Conservation (phyloP, 1,140 invertebrate species). For the Lysiphlebus fabarum region DNA sequence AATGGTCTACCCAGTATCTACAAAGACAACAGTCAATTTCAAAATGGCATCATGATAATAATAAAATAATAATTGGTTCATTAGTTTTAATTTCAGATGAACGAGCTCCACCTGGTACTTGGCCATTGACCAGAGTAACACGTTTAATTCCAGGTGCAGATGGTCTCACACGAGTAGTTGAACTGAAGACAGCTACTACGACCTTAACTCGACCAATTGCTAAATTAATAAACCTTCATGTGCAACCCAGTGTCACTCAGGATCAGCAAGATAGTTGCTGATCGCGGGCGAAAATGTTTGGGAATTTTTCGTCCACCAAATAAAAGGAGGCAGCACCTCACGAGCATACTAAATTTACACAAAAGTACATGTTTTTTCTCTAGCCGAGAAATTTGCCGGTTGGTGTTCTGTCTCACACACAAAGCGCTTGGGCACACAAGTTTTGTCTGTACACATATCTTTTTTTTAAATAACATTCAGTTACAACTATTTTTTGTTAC, state of each 20-base stretch:
- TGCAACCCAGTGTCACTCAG: not conserved
- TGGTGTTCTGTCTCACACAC: too few relatives aligned
- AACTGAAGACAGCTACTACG: slow-evolving; percentile 15
- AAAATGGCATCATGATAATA: slow-evolving; percentile 9
- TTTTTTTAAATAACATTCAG: too few relatives aligned
- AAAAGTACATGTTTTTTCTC: too few relatives aligned
- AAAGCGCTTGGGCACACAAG: too few relatives aligned
- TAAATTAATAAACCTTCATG: slow-evolving; percentile 8
- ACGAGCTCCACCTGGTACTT: slow-evolving; percentile 15
- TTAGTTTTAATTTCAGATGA: slow-evolving; percentile 17
- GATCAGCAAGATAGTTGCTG: too few relatives aligned
- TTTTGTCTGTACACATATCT: too few relatives aligned
- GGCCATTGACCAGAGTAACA: slow-evolving; percentile 21
- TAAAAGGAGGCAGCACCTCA: too few relatives aligned
- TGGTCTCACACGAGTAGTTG: slow-evolving; percentile 22
- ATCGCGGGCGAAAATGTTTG: too few relatives aligned
- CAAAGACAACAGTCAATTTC: slow-evolving; percentile 9
- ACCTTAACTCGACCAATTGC: slow-evolving; percentile 18
- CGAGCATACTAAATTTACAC: too few relatives aligned
- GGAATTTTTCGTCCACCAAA: too few relatives aligned
- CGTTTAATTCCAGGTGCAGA: slow-evolving; percentile 22
- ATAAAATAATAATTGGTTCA: slow-evolving; percentile 9
- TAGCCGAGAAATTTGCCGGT: too few relatives aligned
- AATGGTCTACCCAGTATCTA: slow-evolving; percentile 12
- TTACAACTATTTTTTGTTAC: too few relatives aligned